These are phyloP conservation scores for Zhengitettix transpicula DNA, from an alignment of 2,888 invertebrate genomes.

Conservation along the genomic window DNA sequence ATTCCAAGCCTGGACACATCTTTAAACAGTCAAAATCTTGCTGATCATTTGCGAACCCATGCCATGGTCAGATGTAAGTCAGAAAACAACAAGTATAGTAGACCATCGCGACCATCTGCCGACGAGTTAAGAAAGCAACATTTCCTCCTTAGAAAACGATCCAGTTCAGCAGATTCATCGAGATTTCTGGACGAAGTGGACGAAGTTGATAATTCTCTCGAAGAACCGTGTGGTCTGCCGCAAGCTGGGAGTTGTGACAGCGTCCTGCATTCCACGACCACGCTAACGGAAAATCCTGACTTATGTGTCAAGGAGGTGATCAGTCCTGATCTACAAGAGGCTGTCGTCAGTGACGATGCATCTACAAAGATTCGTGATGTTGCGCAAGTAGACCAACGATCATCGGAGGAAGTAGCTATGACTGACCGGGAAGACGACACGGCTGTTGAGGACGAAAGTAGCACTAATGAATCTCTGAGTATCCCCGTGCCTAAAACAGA, in stretches of 20 bases:
- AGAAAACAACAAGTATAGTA: too few relatives aligned
- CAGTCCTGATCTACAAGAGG: neutral
- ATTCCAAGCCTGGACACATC: too few relatives aligned
- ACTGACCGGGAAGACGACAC: neutral
- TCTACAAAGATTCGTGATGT: neutral
- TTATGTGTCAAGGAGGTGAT: neutral
- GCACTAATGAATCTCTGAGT: neutral
- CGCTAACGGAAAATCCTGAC: too few relatives aligned
- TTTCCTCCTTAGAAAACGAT: constrained; percentile 36
- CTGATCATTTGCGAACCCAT: too few relatives aligned
- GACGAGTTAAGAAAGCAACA: constrained; percentile 23
- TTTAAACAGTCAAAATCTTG: too few relatives aligned
- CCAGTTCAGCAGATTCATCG: constrained; percentile 58
- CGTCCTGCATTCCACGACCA: neutral
- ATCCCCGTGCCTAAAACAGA: neutral
- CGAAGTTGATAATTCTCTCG: neutral
- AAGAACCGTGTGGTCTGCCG: neutral
- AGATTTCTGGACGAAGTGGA: constrained; percentile 33
- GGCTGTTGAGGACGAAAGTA: neutral
- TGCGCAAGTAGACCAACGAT: too few relatives aligned
- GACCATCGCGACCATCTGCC: too few relatives aligned
- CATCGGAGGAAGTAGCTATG: neutral
- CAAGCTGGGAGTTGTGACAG: neutral
- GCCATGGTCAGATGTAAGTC: too few relatives aligned
- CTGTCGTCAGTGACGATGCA: neutral